Evolutionary conservation across 1,140 invertebrate genomes (phyloP).

Genomic region (Philopotamus ludificatus): DNA sequence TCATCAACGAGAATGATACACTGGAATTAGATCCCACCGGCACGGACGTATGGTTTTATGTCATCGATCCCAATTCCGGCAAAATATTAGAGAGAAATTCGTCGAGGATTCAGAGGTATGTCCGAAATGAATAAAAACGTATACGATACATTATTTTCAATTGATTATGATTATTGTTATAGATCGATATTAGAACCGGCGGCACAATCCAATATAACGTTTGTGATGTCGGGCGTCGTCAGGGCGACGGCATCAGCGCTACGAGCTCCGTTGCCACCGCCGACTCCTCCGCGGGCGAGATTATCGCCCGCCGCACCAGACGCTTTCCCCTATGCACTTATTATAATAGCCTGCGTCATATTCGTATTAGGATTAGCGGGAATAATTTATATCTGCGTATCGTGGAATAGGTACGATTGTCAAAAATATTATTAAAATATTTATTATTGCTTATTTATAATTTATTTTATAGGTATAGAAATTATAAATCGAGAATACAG

Average conservation of each 20-base stretch:
- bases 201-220: conserved; percentile 64
- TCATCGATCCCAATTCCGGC: conserved; percentile 76
- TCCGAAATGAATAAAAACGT: conserved; percentile 21
- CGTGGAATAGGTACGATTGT: conserved; percentile 79
- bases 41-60: conserved; percentile 85
- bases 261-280: conserved; percentile 59
- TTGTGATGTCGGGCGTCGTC: conserved; percentile 63
- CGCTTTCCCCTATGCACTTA: conserved; percentile 79
- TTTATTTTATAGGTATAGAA: conserved; percentile 63
- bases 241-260: conserved; percentile 68
- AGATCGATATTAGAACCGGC: conserved; percentile 58
- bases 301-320: conserved; percentile 55
- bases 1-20: conserved; percentile 69
- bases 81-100: conserved; percentile 72
- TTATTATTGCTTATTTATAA: background rate
- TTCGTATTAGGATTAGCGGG: conserved; percentile 80
- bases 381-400: conserved; percentile 88
- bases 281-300: conserved; percentile 46
- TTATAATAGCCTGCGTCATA: conserved; percentile 83
- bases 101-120: conserved; percentile 67
- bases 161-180: conserved; percentile 23
- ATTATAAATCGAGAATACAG: conserved; percentile 74
- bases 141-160: background rate
- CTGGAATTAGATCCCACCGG: conserved; percentile 70
- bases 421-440: background rate